Conservation (phyloP, 2,797 vertebrate genomes). For the Amblyopsis hoosieri region DNA sequence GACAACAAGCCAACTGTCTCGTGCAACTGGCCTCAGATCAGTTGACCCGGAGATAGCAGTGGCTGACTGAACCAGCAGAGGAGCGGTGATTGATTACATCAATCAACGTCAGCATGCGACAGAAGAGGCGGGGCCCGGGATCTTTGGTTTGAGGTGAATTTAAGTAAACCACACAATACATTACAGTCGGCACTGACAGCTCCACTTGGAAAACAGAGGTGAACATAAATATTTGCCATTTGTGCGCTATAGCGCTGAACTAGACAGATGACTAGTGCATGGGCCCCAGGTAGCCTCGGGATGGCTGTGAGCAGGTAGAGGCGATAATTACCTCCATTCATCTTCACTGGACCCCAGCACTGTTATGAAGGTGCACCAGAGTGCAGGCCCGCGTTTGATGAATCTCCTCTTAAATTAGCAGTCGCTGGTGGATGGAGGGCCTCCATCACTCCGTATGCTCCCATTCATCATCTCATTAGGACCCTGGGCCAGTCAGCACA, state of each 20-base stretch:
- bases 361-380: conserved; percentile 63
- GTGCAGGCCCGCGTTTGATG: conserved; percentile 69
- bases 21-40: conserved; percentile 42
- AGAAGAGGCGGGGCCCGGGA: conserved; percentile 18
- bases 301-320: conserved; percentile 57
- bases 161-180: conserved; percentile 7
- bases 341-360: conserved; percentile 73
- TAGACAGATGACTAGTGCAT: conserved; percentile 30
- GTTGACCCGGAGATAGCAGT: conserved; percentile 43
- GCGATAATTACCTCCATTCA: conserved; percentile 78
- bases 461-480: conserved; percentile 80
- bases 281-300: conserved; percentile 37
- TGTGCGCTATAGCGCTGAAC: neutral
- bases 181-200: conserved; percentile 22
- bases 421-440: conserved; percentile 64
- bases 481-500: conserved; percentile 39
- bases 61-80: conserved; percentile 21
- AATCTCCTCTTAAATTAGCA: conserved; percentile 77
- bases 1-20: conserved; percentile 45
- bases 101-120: neutral
- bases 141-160: too few species aligned
- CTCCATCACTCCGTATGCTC: conserved; percentile 61
- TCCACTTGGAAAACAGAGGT: conserved; percentile 25
- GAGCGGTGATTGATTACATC: conserved; percentile 37
- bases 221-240: conserved; percentile 31